Evolutionary conservation across 2,888 invertebrate genomes (phyloP), one percentile per base, ranked within the genome.

Genomic region (Diplolepis rosae): DNA sequence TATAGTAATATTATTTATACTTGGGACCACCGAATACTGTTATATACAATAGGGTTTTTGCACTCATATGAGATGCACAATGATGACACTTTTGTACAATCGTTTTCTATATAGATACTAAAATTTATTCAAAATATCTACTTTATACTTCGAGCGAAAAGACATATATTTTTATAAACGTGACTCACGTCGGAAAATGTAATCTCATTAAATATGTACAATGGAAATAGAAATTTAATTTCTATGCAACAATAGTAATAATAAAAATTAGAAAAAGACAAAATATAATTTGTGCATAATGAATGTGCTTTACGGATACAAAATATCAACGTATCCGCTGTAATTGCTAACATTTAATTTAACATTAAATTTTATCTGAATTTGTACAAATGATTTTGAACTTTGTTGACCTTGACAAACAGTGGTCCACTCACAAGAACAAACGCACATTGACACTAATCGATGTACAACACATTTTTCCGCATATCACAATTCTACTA

Each of bases 211-310:
- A 54, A 32, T 54, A 56, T 56, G 35, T 56, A 56, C 56, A 56
- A 56, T 35, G 35, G 5, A 39, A 35, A 35, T 22, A 18, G 35
- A 32, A 35, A 22, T 39, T 13, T 32, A 56, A 56, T 39, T 35
- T 56, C 18, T 32, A 35, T 56, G 13, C 7, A 15, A n/a, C 15
- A 18, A 30, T 32, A 28, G 15, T 11, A 51, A 24, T 51, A 28
- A 52, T 52, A 45, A 9, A 45, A 45, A 9, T 45, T 45, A 18
- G 18, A 45, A 45, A 45, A 45, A 45, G 45, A 9, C 18, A 45
- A 52, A 52, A 52, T 28, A 27, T 13, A 13, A 52, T 52, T 52
- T 52, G 51, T 52, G 51, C 51, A 52, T 52, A 52, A 52, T 52
- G n/a, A 28, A 52, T 52, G 51, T 52, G 51, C 51, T 27, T 52